Base-by-base conservation (phyloP, 2,113 vertebrate species). In the Mus spicilegus region DNA sequence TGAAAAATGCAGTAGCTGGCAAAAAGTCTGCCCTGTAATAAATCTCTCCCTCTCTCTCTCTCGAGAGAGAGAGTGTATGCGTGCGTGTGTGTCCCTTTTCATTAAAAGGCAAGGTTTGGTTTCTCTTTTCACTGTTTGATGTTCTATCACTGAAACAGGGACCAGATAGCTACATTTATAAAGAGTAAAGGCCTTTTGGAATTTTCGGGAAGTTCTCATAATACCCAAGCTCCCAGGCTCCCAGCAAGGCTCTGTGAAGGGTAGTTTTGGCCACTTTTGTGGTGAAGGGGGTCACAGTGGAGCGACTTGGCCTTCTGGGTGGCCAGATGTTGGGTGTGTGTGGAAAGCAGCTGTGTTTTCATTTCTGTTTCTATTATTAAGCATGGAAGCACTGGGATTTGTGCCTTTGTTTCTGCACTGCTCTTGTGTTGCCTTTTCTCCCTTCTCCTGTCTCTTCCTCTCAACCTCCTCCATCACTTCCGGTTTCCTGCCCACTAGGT, bases 291-390 rank as follows among this genome's bases (percentile, higher is more conserved):
- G 75, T 96, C 93, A 93, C n/a, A 33, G 78, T 12, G 12, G 54
- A 75, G 63, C 88, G 80, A 36, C 85, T 63, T 49, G 39, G 81
- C 85, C 7, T 88, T 36, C 46, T 78, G 95, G 95, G 97, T 96
- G 97, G 96, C 93, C 96, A 65, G 8, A 70, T 95, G 65, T 67
- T 36, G 63, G 75, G 91, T 87, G 69, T 96, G 56, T 80, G 91
- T 94, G 94, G 94, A 78, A 81, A 87, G 77, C 90, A 73, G n/a
- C 28, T 90, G 9, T 90, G 24, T 85, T 96, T 97, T 90, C 51
- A 92, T 96, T 96, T 91, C 90, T 19, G 28, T 82, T 87, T 86
- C 95, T 95, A 4, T 76, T 24, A 91, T 81, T 22, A 77, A 70
- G 87, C n/a, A 16, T 87, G 73, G 33, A 51, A 80, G 87, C 46